Conservation (phyloP, 2,888 invertebrate species). For the Brenthis daphne region DNA sequence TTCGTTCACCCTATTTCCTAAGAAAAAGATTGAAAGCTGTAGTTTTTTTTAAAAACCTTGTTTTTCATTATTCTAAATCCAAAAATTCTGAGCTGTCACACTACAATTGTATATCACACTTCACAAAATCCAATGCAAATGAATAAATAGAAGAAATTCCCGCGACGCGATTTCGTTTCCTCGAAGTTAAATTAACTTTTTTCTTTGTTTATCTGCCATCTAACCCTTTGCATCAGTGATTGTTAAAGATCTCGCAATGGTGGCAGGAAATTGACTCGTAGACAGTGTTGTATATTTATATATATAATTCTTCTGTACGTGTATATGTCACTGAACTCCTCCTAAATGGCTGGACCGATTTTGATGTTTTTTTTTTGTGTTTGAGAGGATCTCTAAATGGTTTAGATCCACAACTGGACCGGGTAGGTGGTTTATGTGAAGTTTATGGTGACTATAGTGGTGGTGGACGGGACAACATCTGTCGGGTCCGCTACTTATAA, state of each 20-base stretch:
- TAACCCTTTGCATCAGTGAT: conserved; percentile 75
- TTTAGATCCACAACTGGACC: no score
- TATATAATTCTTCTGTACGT: no score
- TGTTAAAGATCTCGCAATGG: conserved; percentile 62
- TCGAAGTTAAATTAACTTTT: conserved; percentile 78
- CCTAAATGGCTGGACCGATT: no score
- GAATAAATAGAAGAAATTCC: conserved; percentile 53
- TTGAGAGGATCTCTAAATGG: no score
- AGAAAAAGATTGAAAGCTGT: no score
- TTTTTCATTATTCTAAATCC: not conserved
- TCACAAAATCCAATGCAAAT: conserved; percentile 31
- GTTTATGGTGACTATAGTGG: no score
- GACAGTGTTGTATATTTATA: not conserved
- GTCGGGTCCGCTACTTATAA: no score
- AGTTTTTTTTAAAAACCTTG: not conserved
- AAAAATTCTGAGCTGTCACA: conserved; percentile 39
- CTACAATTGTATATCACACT: conserved; percentile 44
- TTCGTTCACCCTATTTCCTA: no score
- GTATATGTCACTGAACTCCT: no score
- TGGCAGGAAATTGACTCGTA: conserved; percentile 16
- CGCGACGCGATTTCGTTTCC: conserved; percentile 66
- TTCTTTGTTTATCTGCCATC: conserved; percentile 76
- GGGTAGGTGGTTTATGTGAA: no score
- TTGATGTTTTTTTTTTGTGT: no score
- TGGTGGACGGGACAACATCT: no score